Evolutionary conservation across 2,888 invertebrate genomes (phyloP), one percentile per base, ranked within the genome.

Genomic region (Nebria brevicollis): DNA sequence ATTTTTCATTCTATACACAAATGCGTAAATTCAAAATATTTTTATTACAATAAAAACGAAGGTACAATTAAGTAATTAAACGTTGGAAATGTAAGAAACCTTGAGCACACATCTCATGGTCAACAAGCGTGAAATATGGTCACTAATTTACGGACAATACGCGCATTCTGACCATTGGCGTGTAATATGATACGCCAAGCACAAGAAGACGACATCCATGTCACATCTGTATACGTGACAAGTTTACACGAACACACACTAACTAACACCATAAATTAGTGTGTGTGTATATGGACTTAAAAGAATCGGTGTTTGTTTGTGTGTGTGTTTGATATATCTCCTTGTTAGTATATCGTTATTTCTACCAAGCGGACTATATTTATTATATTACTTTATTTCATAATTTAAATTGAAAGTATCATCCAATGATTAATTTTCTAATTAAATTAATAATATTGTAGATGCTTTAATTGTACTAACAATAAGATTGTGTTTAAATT

Each of bases 91-190:
- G 5, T 4, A 2, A 34, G 5, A 54, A 54, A 6, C 54, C 54
- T 54, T 54, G 13, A 3, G 7, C 54, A 70, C 26, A 70, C 70
- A 70, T 25, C 34, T 20, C 34, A 70, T 70, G 70, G 70, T 25
- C 70, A 70, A 70, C 34, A 26, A 70, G n/a, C 15, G 70, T 70
- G 70, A 70, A 70, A 70, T 70, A 70, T 34, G 70, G 70, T 6
- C 70, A 70, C 70, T 70, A 70, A 70, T 70, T 26, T 70, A 25
- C 70, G 11, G 70, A 70, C 26, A 54, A 54, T 54, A 13, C 54
- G 54, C 54, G 54, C 54, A 54, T 54, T 54, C 54, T 54, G 54
- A 34, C 70, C 70, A 25, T 34, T 26, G 34, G 70, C 34, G 70
- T 34, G 70, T 70, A 70, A 70, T 70, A 8, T 70, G 70, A 70